phyloP scores from a whole-genome alignment of 2,888 invertebrate genomes.

The Nemurella pictetii region DNA sequence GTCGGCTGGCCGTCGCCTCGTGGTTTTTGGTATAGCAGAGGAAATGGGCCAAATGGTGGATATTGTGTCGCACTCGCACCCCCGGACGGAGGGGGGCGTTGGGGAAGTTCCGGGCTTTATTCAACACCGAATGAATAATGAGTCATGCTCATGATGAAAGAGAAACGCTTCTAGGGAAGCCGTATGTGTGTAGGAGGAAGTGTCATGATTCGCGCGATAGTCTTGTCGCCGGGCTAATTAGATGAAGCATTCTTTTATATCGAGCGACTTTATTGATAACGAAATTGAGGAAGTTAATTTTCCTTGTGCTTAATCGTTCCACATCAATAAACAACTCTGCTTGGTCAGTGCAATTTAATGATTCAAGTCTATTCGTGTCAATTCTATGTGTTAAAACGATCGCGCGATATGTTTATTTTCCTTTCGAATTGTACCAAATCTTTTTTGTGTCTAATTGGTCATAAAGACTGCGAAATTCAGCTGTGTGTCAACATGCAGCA shows the following conservation, averaged over 20 bases:
- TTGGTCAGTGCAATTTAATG: background rate
- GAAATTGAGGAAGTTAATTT: background rate
- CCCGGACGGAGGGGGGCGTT: background rate
- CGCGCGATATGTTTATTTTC: too few species aligned
- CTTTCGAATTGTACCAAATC: background rate
- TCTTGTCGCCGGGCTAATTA: background rate
- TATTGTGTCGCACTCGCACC: background rate
- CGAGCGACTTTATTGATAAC: background rate
- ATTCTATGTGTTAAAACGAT: background rate
- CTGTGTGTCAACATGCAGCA: background rate
- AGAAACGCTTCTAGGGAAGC: background rate
- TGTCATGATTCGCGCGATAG: background rate
- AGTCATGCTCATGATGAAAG: background rate
- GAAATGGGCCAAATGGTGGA: conserved; percentile 20
- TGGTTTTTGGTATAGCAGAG: too few species aligned
- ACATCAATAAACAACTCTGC: background rate
- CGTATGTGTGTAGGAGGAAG: background rate
- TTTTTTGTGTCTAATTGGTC: background rate
- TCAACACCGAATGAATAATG: background rate
- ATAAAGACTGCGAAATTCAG: background rate
- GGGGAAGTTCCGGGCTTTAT: background rate
- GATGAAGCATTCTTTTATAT: background rate
- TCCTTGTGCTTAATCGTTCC: background rate
- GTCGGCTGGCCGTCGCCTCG: too few species aligned
- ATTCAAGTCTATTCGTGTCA: background rate